These are phyloP conservation scores for Cochlearius cochlearius DNA, from an alignment of 2,113 vertebrate species.

Conservation along the genomic window DNA sequence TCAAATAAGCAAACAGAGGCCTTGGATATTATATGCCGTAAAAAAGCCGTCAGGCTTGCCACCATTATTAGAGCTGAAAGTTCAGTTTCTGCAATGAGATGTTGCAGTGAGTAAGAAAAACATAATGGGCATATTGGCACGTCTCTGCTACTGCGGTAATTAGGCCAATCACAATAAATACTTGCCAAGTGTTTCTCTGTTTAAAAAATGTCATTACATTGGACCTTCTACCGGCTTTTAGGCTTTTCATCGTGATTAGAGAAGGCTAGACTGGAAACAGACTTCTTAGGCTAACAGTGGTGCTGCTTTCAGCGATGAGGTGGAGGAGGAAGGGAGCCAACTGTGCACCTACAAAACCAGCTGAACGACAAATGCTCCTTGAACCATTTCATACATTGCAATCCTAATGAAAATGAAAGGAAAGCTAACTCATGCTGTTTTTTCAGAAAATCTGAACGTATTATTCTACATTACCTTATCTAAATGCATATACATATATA, in stretches of 20 bases:
- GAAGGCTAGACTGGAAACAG: conserved; percentile 4
- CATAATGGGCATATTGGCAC: neutral
- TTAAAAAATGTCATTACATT: neutral
- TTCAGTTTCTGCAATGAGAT: neutral
- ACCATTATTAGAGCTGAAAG: neutral
- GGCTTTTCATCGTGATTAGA: conserved; percentile 18
- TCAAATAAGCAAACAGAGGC: neutral
- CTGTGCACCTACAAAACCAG: conserved; percentile 17
- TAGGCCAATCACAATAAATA: conserved; percentile 40
- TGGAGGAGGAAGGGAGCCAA: neutral
- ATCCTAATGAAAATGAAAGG: conserved; percentile 7
- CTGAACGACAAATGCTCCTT: neutral
- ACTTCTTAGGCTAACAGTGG: neutral
- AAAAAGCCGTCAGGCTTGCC: neutral
- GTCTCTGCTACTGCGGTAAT: neutral
- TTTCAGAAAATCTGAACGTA: neutral
- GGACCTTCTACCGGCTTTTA: conserved; percentile 27
- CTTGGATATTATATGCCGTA: neutral
- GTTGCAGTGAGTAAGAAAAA: neutral
- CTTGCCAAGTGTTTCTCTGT: neutral
- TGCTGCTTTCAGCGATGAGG: neutral
- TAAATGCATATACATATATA: neutral
- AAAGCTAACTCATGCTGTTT: neutral
- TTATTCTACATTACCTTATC: neutral
- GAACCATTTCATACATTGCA: neutral